These are phyloP conservation scores for Drosophila nr. fundita DNA, from an alignment of 2,888 invertebrate genomes.

Conservation along the genomic window DNA sequence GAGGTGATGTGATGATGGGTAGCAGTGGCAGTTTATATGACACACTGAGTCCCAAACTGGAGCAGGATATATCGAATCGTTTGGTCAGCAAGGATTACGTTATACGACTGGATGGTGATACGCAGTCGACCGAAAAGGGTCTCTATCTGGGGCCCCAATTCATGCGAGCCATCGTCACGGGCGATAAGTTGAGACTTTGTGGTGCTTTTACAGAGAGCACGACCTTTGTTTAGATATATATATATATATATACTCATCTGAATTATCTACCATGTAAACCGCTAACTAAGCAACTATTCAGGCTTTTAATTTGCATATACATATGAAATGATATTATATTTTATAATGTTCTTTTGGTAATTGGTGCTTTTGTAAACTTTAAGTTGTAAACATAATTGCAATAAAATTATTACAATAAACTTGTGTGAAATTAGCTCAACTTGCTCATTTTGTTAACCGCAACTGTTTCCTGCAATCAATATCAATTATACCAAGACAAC, in stretches of 20 bases:
- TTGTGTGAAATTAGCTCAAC: background rate
- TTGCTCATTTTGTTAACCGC: conserved; percentile 15
- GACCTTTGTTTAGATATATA: conserved; percentile 85
- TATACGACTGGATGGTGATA: conserved; percentile 85
- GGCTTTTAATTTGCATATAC: background rate
- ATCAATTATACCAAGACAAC: conserved; percentile 41
- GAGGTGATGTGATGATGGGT: conserved; percentile 22
- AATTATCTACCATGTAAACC: background rate
- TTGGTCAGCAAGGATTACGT: conserved; percentile 85
- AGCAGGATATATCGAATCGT: conserved; percentile 60
- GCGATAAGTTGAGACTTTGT: conserved; percentile 89
- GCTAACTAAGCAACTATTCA: background rate
- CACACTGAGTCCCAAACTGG: conserved; percentile 62
- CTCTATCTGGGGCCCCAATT: conserved; percentile 83
- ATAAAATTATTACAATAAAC: conserved; percentile 17
- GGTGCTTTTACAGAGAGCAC: conserved; percentile 93
- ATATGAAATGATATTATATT: background rate
- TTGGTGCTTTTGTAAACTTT: conserved; percentile 42
- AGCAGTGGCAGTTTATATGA: conserved; percentile 42
- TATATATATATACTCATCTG: background rate
- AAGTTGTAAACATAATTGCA: conserved; percentile 33
- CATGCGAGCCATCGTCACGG: conserved; percentile 88
- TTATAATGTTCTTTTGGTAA: conserved; percentile 1
- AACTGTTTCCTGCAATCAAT: conserved; percentile 32
- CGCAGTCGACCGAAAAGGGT: conserved; percentile 52